Base-by-base conservation (phyloP, 2,113 vertebrate genomes). In the Chaenocephalus aceratus region DNA sequence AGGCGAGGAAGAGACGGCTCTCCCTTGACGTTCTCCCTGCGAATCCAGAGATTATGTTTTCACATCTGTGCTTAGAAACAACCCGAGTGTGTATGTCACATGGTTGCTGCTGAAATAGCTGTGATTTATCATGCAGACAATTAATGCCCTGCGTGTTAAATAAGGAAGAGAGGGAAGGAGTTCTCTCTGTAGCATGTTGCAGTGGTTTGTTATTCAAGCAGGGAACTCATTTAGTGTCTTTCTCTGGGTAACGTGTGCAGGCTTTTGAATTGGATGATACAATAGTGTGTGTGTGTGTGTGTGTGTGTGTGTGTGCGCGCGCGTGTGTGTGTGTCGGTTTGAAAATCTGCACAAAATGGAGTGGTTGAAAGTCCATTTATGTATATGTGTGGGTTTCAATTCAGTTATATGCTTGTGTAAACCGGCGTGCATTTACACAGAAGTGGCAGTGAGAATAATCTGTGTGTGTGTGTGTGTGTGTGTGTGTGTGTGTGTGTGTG, bases 111-210 rank as follows among this genome's bases (percentile, higher is more conserved):
- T 30, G 76, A 61, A 86, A 91, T 78, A 87, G 72, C 70, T 44
- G 75, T 51, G 84, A 92, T 93, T 91, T 8, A 92, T 94, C 93
- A 89, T 44, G 67, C 41, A 16, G 51, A 75, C 89, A 84, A 91
- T 92, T 89, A 90, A 83, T 58, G 73, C 41, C 12, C 51, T 60
- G 80, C 77, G 77, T 86, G 77, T 72, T 82, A 70, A 89, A 86
- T 79, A 30, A 73, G 77, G 56, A 60, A 64, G 65, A 66, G 9
- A 30, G 14, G 34, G 61, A 49, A 58, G 59, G 26, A 56, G 60
- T 41, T 78, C 68, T 79, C 75, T 83, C 41, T 18, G 23, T 44
- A 30, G n/a, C 61, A 76, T 49, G 45, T 62, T 36, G 26, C 2
- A 21, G 34, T 26, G 5, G 51, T 70, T 69, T 65, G 49, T 54